A percentile compares a stretch with the other conserved stretches of the same genome.
Conservation (phyloP, 2,113 vertebrate species). For the Corythornis madagascariensis region DNA sequence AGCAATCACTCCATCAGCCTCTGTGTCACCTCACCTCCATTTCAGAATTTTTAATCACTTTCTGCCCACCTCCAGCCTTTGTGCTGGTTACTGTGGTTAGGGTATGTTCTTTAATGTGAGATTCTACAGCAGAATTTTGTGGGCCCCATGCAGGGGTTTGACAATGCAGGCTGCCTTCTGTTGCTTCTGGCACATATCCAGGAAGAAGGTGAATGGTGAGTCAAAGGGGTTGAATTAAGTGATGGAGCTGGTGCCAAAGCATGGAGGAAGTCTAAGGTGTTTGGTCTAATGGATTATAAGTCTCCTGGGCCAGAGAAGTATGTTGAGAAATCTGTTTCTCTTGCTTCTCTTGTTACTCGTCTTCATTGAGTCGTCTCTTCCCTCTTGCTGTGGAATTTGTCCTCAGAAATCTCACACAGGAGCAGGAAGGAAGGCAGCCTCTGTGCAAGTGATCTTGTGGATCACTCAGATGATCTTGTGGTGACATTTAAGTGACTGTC, state of each 20-base stretch:
- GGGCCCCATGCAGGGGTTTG: background rate
- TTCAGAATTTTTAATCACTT: background rate
- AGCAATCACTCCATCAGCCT: accelerated
- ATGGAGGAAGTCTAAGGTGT: background rate
- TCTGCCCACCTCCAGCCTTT: background rate
- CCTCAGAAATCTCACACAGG: background rate
- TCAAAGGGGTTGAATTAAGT: background rate
- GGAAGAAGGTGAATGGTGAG: background rate
- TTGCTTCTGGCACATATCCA: background rate
- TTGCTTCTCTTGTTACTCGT: background rate
- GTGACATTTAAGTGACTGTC: background rate
- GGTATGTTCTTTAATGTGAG: background rate
- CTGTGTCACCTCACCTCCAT: background rate
- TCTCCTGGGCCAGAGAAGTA: background rate
- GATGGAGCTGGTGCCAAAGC: background rate
- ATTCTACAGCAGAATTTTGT: background rate
- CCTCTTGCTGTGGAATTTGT: background rate
- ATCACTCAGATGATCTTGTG: background rate
- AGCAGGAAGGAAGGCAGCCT: background rate
- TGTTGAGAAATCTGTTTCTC: background rate
- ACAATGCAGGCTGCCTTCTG: background rate
- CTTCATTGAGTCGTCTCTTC: background rate
- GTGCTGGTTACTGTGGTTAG: background rate
- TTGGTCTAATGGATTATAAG: background rate
- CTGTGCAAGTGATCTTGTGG: background rate